Evolutionary conservation across 2,888 invertebrate genomes (phyloP).

Genomic region (Galerucella pusilla): DNA sequence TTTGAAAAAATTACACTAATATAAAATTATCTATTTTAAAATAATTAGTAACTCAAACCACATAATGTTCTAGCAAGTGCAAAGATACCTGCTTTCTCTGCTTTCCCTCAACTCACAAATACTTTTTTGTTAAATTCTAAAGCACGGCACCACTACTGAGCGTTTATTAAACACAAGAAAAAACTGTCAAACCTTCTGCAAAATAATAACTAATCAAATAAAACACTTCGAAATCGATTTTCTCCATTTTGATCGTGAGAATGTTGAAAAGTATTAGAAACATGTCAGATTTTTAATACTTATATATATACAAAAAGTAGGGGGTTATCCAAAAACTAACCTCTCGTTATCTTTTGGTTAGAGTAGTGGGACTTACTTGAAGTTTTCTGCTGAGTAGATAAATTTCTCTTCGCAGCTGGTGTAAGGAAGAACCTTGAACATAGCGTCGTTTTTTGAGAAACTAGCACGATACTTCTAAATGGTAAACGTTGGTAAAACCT

Average conservation of each 20-base stretch:
- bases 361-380: conserved; percentile 44
- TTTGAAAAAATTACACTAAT: too few relatives aligned
- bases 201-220: conserved; percentile 33
- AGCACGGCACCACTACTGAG: conserved; percentile 9
- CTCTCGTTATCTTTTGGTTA: conserved; percentile 16
- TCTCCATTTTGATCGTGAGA: conserved; percentile 28
- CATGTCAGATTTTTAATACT: conserved; percentile 11
- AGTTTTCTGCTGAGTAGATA: conserved; percentile 43
- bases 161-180: conserved; percentile 23
- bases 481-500: conserved; percentile 30
- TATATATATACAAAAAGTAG: conserved; percentile 21
- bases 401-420: conserved; percentile 39
- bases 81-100: not conserved
- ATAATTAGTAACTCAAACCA: not conserved
- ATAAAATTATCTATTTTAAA: too few relatives aligned
- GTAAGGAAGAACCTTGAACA: conserved; percentile 35
- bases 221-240: conserved; percentile 34
- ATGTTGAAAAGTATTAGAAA: conserved; percentile 14
- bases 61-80: not conserved
- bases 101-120: conserved; percentile 9
- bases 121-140: not conserved
- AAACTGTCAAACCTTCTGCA: conserved; percentile 36
- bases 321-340: conserved; percentile 26
- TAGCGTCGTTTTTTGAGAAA: conserved; percentile 27
- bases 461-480: conserved; percentile 26